Evolutionary conservation across 2,888 invertebrate genomes (phyloP).

Genomic region (Drosophila ezoana): DNA sequence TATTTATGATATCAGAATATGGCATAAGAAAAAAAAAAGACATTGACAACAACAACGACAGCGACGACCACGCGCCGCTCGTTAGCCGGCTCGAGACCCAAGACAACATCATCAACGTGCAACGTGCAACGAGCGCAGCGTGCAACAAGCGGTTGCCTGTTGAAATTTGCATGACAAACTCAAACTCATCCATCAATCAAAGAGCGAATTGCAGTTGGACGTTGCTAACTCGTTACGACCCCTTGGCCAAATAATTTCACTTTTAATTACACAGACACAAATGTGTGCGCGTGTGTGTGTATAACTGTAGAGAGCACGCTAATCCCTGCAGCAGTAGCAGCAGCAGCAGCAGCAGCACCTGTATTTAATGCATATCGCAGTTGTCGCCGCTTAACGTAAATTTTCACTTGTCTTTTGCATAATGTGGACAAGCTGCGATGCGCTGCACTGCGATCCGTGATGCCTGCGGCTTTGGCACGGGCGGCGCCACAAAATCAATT

Average conservation of each 20-base stretch:
- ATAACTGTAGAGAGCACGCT: constrained; percentile 4
- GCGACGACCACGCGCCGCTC: constrained; percentile 75
- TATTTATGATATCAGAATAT: constrained; percentile 79
- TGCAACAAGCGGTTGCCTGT: constrained; percentile 51
- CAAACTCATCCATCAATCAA: constrained; percentile 80
- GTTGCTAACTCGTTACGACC: constrained; percentile 68
- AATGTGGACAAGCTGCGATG: constrained; percentile 66
- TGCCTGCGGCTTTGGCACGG: constrained; percentile 60
- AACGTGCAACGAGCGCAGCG: constrained; percentile 37
- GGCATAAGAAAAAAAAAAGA: constrained; percentile 32
- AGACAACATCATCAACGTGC: constrained; percentile 59
- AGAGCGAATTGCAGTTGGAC: constrained; percentile 55
- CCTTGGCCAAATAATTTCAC: constrained; percentile 72
- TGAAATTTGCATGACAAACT: constrained; percentile 81
- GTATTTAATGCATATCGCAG: constrained; percentile 34
- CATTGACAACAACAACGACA: constrained; percentile 21
- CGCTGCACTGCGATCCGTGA: constrained; percentile 19
- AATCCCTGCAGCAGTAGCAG: constrained; percentile 16
- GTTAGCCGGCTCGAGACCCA: constrained; percentile 59
- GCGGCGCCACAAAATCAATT: constrained; percentile 80
- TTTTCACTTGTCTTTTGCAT: constrained; percentile 79
- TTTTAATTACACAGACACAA: constrained; percentile 62
- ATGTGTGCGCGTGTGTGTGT: not conserved
- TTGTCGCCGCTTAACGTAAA: constrained; percentile 68
- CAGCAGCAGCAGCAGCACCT: constrained; percentile 3